Evolutionary conservation across 2,888 invertebrate species (phyloP).

Genomic region (Hypena proboscidalis): DNA sequence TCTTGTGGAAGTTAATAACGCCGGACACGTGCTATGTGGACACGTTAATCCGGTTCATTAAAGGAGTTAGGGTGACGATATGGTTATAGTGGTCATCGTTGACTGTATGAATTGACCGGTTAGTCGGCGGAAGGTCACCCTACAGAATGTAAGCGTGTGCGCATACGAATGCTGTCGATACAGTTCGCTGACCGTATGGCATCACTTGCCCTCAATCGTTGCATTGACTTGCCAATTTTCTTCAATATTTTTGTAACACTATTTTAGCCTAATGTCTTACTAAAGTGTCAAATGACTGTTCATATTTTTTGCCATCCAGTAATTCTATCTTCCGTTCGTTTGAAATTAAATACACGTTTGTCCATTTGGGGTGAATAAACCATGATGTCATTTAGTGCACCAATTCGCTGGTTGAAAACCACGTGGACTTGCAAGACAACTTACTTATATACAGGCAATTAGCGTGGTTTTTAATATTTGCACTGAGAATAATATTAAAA

Average conservation of each 20-base stretch:
- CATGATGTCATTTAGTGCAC: background rate
- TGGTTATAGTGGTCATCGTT: constrained; percentile 17
- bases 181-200: constrained; percentile 68
- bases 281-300: constrained; percentile 2
- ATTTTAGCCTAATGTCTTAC: constrained; percentile 46
- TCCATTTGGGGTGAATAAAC: constrained; percentile 4
- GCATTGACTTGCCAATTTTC: constrained; percentile 40
- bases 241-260: constrained; percentile 12
- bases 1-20: constrained; percentile 21
- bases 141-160: constrained; percentile 43
- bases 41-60: constrained; percentile 25
- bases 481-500: no score
- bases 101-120: constrained; percentile 34
- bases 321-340: background rate
- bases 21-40: constrained; percentile 39
- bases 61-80: constrained; percentile 11
- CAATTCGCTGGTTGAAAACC: background rate
- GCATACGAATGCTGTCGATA: constrained; percentile 58
- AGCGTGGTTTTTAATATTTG: background rate
- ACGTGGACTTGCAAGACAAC: background rate
- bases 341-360: background rate
- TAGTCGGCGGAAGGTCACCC: constrained; percentile 43
- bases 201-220: constrained; percentile 49
- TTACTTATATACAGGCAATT: background rate
- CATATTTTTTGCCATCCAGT: background rate